phyloP scores from a whole-genome alignment of 1,140 invertebrate species.

The Anthonomus grandis region DNA sequence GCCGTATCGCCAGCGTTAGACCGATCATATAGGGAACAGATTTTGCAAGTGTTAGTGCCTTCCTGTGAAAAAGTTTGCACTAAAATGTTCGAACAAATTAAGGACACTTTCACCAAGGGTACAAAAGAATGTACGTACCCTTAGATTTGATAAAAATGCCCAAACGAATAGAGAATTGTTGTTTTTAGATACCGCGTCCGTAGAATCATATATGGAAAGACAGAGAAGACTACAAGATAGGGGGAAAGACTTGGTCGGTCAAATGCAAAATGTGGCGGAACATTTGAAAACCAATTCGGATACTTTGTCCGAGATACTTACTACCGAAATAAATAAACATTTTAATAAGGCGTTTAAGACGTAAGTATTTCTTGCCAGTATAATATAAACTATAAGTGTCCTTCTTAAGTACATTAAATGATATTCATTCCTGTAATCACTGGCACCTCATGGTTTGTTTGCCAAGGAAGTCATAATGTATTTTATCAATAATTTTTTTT shows the following conservation, averaged over 20 bases:
- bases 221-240: conserved; percentile 45
- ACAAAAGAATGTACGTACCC: conserved; percentile 82
- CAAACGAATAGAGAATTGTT: too few relatives aligned
- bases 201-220: conserved; percentile 46
- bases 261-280: conserved; percentile 46
- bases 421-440: not conserved
- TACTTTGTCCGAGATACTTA: conserved; percentile 35
- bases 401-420: too few relatives aligned
- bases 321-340: conserved; percentile 43
- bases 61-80: conserved; percentile 80
- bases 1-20: conserved; percentile 65
- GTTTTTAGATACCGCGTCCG: conserved; percentile 43
- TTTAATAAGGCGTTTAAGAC: conserved; percentile 38
- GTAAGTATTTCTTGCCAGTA: conserved; percentile 27
- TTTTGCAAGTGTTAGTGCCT: conserved; percentile 72
- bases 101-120: conserved; percentile 79
- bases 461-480: too few relatives aligned
- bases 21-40: conserved; percentile 69
- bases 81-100: conserved; percentile 83
- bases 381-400: not conserved
- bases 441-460: too few relatives aligned
- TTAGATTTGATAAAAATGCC: too few relatives aligned
- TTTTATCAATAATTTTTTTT: too few relatives aligned
- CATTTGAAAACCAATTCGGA: conserved; percentile 42
- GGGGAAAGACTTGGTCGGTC: conserved; percentile 44